A percentile compares a stretch with the other conserved stretches of the same genome.
Evolutionary conservation across 2,113 vertebrate genomes (phyloP).

Genomic region (Saccopteryx bilineata): DNA sequence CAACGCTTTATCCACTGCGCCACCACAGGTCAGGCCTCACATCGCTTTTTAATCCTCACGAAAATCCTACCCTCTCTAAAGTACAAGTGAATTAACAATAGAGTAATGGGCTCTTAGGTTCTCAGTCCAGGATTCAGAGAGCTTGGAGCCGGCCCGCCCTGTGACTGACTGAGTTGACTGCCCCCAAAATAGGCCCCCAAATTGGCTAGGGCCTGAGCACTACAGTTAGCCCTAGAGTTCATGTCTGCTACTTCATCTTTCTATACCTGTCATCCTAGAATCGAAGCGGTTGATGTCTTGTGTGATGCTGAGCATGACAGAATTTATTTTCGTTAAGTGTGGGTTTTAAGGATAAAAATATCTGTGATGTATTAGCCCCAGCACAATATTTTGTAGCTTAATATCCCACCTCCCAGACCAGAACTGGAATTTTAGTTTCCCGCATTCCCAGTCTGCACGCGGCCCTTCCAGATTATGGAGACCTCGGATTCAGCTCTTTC

Average conservation of each 20-base stretch:
- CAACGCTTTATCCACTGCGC: too few species aligned
- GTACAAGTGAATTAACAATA: not conserved
- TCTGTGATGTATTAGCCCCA: not conserved
- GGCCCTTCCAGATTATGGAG: not conserved
- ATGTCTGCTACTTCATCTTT: not conserved
- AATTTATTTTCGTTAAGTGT: not conserved
- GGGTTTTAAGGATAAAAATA: not conserved
- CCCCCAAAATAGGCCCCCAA: not conserved
- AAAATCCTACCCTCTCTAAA: not conserved
- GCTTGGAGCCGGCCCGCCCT: not conserved
- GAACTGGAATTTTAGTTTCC: not conserved
- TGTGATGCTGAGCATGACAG: not conserved
- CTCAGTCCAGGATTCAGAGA: slow-evolving; percentile 4
- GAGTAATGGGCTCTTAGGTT: not conserved
- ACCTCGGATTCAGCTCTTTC: not conserved
- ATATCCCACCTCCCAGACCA: not conserved
- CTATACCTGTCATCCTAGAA: not conserved
- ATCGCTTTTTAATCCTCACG: not conserved
- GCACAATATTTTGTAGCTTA: not conserved
- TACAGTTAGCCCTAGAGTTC: not conserved
- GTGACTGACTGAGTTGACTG: not conserved
- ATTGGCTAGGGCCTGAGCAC: not conserved
- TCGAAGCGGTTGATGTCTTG: not conserved
- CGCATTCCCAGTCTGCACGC: not conserved
- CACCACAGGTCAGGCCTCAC: too few species aligned